Evolutionary conservation across 35 echinoderm and acorn worm species (phyloP).

Genomic region (Hemicentrotus pulcherrimus): DNA sequence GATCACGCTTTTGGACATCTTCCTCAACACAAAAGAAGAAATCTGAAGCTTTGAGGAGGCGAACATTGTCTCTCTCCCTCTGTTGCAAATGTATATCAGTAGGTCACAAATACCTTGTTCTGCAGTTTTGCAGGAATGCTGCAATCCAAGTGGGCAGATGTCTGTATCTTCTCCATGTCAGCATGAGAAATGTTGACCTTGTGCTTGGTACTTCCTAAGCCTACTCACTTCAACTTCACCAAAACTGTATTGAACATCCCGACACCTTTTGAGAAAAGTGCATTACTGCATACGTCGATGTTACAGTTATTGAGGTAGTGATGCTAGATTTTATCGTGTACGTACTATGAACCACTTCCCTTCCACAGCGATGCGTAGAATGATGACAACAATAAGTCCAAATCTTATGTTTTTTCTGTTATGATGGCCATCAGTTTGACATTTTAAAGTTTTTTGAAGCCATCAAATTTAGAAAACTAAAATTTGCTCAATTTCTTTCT

Average conservation of each 20-base stretch:
- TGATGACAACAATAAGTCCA: neutral
- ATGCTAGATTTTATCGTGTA: neutral
- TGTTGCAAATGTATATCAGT: slow-evolving; percentile 35
- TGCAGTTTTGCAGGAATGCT: slow-evolving; percentile 40
- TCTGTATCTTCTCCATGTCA: slow-evolving; percentile 46
- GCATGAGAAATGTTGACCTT: slow-evolving; percentile 39
- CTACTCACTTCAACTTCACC: neutral
- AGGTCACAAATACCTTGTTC: slow-evolving; percentile 53
- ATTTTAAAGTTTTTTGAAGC: no score
- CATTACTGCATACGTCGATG: neutral
- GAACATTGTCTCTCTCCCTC: slow-evolving; percentile 42
- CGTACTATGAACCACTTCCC: neutral
- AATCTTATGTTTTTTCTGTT: neutral
- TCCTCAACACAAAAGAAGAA: slow-evolving; percentile 40
- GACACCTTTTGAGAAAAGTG: neutral
- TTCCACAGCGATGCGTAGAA: neutral
- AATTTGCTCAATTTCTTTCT: no score
- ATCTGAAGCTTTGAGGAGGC: neutral
- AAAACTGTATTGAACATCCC: neutral
- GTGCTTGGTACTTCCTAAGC: neutral
- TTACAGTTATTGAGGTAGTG: neutral
- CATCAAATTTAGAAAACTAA: no score
- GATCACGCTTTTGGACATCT: slow-evolving; percentile 31
- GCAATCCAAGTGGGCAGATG: neutral
- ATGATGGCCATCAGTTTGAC: no score